Evolutionary conservation across 2,888 invertebrate genomes (phyloP).

Genomic region (Stenolophus ochropezus): DNA sequence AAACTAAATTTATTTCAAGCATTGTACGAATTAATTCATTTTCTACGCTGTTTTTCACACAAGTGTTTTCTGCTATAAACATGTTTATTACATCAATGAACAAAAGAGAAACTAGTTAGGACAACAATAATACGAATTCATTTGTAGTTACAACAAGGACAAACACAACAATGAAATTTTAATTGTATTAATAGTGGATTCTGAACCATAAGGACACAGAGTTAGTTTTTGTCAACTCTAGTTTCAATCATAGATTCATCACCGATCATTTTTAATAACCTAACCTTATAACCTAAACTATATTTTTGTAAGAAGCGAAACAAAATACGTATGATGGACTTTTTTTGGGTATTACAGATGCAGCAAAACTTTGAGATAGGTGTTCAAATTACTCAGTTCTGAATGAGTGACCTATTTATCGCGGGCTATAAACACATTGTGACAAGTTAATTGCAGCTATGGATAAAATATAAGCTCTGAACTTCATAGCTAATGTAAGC

Average conservation of each 20-base stretch:
- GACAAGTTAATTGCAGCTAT: conserved; percentile 35
- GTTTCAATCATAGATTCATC: no score
- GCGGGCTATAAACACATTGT: background rate
- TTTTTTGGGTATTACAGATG: no score
- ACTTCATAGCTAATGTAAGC: conserved; percentile 16
- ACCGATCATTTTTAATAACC: no score
- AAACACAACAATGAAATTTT: background rate
- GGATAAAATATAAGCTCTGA: conserved; percentile 6
- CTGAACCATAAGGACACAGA: no score
- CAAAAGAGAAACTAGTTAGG: background rate
- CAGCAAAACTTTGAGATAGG: no score
- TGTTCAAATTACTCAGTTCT: background rate
- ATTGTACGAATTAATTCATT: background rate
- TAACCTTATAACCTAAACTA: no score
- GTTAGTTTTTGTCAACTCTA: no score
- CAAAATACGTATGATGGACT: no score
- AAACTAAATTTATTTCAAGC: background rate
- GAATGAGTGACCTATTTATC: background rate
- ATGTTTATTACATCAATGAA: background rate
- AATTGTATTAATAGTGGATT: background rate
- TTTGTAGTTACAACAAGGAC: background rate
- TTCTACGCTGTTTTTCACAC: background rate
- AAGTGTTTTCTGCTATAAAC: background rate
- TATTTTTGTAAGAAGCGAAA: no score
- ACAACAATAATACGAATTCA: background rate